These are phyloP conservation scores for Adoxophyes honmai DNA, from an alignment of 1,140 invertebrate genomes.

Conservation along the genomic window DNA sequence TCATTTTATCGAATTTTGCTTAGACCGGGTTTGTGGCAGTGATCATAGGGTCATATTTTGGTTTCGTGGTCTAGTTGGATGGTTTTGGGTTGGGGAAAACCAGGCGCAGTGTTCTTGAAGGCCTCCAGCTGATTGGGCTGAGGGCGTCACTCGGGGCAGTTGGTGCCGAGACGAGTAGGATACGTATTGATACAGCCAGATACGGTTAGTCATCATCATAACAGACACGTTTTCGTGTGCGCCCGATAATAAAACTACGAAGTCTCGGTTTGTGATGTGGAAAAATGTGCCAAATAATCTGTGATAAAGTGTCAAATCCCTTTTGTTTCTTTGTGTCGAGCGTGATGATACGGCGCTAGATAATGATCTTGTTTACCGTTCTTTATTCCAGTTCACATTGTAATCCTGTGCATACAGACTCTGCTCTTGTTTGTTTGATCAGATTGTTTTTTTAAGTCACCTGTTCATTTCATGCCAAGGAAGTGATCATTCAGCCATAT, in stretches of 20 bases:
- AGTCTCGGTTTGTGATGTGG: conserved; percentile 38
- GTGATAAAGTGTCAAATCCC: conserved; percentile 54
- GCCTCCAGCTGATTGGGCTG: conserved; percentile 62
- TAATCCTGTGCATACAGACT: conserved; percentile 28
- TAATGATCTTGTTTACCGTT: conserved; percentile 59
- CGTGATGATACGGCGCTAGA: conserved; percentile 45
- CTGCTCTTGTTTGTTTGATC: conserved; percentile 17
- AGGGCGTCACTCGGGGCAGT: conserved; percentile 44
- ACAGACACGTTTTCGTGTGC: conserved; percentile 51
- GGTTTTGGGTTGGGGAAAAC: conserved; percentile 17
- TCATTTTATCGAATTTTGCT: conserved; percentile 72
- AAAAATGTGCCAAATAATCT: conserved; percentile 42
- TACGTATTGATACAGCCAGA: conserved; percentile 57
- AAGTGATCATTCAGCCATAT: not conserved
- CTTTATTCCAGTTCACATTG: conserved; percentile 38
- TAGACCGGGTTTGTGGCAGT: conserved; percentile 38
- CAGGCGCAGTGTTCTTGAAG: conserved; percentile 34
- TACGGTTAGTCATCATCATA: conserved; percentile 68
- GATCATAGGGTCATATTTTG: conserved; percentile 25
- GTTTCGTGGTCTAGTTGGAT: conserved; percentile 18
- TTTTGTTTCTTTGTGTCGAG: conserved; percentile 69
- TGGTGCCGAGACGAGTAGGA: conserved; percentile 49
- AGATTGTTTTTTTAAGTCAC: conserved; percentile 22
- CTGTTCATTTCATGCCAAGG: conserved; percentile 4
- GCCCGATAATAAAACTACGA: conserved; percentile 42